Conservation (phyloP, 2,888 invertebrate genomes). For the Melanotus villosus region DNA sequence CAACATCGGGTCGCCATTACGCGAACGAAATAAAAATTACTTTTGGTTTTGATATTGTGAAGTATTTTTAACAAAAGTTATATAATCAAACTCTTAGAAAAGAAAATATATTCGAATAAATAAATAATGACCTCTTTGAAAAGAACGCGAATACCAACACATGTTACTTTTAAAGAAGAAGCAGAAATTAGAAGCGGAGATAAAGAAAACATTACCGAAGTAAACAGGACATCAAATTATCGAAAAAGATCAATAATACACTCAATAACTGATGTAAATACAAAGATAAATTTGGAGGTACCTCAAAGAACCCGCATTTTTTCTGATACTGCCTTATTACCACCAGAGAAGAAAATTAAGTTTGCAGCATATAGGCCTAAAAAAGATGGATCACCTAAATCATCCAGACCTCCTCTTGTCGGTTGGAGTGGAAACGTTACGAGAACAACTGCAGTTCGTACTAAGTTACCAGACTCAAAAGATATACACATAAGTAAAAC, state of each 20-base stretch:
- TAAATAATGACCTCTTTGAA: not conserved
- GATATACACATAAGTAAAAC: not conserved
- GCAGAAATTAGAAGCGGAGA: not conserved
- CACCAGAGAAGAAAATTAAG: not conserved
- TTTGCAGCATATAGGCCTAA: not conserved
- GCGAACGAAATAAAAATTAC: not conserved
- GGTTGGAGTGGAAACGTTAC: not conserved
- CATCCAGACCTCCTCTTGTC: not conserved
- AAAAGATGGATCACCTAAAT: not conserved
- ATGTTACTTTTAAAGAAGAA: not conserved
- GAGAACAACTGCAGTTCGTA: not conserved
- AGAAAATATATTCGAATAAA: no score
- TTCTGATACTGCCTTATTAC: slow-evolving; percentile 5
- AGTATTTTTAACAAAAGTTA: not conserved
- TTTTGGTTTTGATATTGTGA: no score
- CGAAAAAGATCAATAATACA: not conserved
- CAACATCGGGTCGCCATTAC: not conserved
- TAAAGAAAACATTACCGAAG: not conserved
- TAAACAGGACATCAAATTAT: no score
- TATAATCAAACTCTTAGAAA: not conserved
- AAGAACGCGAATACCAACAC: not conserved
- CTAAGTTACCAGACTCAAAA: not conserved
- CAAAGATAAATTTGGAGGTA: not conserved
- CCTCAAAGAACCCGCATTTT: not conserved
- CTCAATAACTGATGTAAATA: not conserved